Conservation (phyloP, 1,140 invertebrate genomes). For the Latrodectus geometricus region DNA sequence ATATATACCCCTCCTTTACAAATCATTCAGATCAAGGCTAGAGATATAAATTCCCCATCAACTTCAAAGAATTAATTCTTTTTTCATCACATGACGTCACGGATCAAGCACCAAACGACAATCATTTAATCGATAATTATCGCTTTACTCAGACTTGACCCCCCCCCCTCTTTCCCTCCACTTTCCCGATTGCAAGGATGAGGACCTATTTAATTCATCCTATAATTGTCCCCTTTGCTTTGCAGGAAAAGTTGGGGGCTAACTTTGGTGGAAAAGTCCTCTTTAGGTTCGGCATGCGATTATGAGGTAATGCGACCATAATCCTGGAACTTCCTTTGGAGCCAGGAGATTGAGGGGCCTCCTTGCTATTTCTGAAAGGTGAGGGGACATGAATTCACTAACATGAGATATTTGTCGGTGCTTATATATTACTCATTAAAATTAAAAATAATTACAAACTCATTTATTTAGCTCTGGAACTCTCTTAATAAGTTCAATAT, state of each 20-base stretch:
- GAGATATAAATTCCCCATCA: conserved; percentile 57
- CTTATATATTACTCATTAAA: neutral
- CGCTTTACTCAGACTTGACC: conserved; percentile 8
- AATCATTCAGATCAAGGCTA: conserved; percentile 43
- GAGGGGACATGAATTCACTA: too few species aligned
- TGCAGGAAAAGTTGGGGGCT: conserved; percentile 37
- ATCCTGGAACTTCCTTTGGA: conserved; percentile 39
- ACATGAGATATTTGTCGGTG: neutral
- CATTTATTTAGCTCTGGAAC: neutral
- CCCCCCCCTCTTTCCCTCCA: neutral
- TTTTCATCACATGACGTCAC: conserved; percentile 55
- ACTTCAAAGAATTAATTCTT: conserved; percentile 55
- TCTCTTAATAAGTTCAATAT: neutral
- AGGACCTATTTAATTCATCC: conserved; percentile 55
- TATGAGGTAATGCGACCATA: conserved; percentile 43
- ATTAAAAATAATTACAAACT: neutral
- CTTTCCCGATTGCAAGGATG: neutral
- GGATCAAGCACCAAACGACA: conserved; percentile 48
- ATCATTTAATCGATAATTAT: conserved; percentile 61
- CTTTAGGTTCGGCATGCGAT: conserved; percentile 47
- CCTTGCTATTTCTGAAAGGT: neutral
- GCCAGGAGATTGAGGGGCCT: conserved; percentile 12
- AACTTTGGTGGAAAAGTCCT: conserved; percentile 37
- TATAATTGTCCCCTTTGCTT: conserved; percentile 47
- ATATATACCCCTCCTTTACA: conserved; percentile 39